Conservation (phyloP, 2,888 invertebrate species). For the Neoaliturus tenellus region DNA sequence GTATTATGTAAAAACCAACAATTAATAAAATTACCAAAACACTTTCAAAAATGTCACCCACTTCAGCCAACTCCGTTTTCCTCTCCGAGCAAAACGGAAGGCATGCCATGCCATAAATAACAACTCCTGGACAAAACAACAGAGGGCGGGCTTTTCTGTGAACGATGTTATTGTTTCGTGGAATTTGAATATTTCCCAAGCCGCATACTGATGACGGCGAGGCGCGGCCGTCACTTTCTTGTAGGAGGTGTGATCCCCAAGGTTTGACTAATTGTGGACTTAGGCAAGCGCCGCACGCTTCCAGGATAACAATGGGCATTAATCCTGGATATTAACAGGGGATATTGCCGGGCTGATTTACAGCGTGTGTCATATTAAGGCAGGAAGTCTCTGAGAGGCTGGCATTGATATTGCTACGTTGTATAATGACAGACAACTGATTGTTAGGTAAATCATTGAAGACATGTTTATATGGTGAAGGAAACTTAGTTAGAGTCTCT, state of each 20-base stretch:
- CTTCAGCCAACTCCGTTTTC: too few relatives aligned
- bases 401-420: not conserved
- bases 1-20: too few relatives aligned
- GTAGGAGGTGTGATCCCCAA: not conserved
- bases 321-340: slow-evolving; percentile 26
- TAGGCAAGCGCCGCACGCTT: slow-evolving; percentile 16
- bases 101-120: not conserved
- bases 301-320: slow-evolving; percentile 16
- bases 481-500: too few relatives aligned
- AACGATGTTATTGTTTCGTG: slow-evolving; percentile 15
- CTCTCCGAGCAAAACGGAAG: not conserved
- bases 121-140: not conserved
- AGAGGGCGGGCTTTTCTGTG: not conserved
- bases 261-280: slow-evolving; percentile 6
- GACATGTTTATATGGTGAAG: too few relatives aligned
- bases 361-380: not conserved
- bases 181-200: slow-evolving; percentile 40
- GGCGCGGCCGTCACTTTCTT: not conserved
- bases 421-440: too few relatives aligned
- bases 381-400: not conserved
- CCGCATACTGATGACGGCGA: slow-evolving; percentile 18
- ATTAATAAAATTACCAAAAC: too few relatives aligned
- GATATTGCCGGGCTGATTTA: slow-evolving; percentile 29
- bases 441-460: too few relatives aligned
- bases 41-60: too few relatives aligned